Conservation (phyloP, 2,888 invertebrate species). For the Eupithecia inturbata region DNA sequence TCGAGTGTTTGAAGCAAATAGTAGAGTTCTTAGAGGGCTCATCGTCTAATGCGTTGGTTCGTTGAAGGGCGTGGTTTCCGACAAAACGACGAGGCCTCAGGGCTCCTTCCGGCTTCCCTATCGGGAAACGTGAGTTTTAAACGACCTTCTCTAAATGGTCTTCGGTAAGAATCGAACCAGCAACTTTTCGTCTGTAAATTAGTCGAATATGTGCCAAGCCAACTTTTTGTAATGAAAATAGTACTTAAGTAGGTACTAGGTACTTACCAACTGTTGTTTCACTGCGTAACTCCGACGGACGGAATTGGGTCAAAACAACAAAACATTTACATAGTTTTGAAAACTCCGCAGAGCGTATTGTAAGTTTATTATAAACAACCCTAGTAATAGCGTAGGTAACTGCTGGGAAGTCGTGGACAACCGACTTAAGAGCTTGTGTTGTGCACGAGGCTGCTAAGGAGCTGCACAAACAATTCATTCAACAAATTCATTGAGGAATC, state of each 20-base stretch:
- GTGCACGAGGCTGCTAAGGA: neutral
- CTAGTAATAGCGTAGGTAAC: neutral
- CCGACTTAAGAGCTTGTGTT: neutral
- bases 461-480: neutral
- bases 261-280: neutral
- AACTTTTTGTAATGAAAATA: neutral
- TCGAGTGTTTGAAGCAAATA: neutral
- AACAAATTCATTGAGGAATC: neutral
- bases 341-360: slow-evolving; percentile 7
- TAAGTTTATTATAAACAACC: slow-evolving; percentile 5
- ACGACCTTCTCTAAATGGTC: neutral
- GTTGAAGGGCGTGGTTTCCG: neutral
- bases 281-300: neutral
- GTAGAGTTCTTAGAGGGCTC: neutral
- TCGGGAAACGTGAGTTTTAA: neutral
- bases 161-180: neutral
- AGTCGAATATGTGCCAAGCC: neutral
- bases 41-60: neutral
- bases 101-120: neutral
- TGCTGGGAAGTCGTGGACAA: neutral
- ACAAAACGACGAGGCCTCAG: neutral
- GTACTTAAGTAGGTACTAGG: neutral
- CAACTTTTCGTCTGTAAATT: neutral
- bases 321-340: neutral
- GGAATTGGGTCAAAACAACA: slow-evolving; percentile 3